Conservation (phyloP, 2,113 vertebrate genomes). For the Plotosus lineatus region DNA sequence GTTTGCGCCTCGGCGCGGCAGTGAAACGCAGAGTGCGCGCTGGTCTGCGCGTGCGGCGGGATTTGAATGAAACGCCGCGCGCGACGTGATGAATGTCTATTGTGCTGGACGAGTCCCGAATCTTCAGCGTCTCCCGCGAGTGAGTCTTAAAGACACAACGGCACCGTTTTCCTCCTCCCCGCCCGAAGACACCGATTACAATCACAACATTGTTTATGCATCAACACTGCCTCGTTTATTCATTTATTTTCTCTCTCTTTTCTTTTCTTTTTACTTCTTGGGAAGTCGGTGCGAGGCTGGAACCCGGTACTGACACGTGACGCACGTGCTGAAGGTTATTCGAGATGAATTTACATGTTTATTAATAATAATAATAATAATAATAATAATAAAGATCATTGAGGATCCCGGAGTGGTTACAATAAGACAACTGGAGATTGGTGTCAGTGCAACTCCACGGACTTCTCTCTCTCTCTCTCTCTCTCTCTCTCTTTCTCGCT, state of each 20-base stretch:
- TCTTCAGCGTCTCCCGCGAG: constrained; percentile 94
- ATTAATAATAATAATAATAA: neutral
- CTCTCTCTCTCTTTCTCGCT: no score
- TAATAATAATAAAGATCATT: no score
- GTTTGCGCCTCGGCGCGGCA: constrained; percentile 69
- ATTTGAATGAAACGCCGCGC: constrained; percentile 96
- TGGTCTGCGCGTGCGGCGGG: constrained; percentile 98
- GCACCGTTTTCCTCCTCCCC: constrained; percentile 70
- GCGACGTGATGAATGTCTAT: constrained; percentile 98
- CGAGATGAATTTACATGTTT: neutral
- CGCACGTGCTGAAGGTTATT: neutral
- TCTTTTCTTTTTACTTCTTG: neutral
- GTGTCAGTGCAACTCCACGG: neutral
- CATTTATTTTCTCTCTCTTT: neutral
- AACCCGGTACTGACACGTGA: constrained; percentile 67
- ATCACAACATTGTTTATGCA: constrained; percentile 75
- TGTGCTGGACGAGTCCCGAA: constrained; percentile 99
- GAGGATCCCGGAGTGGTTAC: neutral
- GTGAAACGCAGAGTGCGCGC: constrained; percentile 70
- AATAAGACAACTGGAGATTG: neutral
- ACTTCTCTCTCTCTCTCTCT: no score
- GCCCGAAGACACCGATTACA: constrained; percentile 70
- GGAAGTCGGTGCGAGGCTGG: constrained; percentile 73
- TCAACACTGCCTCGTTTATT: neutral
- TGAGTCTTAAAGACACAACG: constrained; percentile 99